These are phyloP conservation scores for Cyanistes caeruleus DNA, from an alignment of 2,113 vertebrate genomes.

Conservation along the genomic window DNA sequence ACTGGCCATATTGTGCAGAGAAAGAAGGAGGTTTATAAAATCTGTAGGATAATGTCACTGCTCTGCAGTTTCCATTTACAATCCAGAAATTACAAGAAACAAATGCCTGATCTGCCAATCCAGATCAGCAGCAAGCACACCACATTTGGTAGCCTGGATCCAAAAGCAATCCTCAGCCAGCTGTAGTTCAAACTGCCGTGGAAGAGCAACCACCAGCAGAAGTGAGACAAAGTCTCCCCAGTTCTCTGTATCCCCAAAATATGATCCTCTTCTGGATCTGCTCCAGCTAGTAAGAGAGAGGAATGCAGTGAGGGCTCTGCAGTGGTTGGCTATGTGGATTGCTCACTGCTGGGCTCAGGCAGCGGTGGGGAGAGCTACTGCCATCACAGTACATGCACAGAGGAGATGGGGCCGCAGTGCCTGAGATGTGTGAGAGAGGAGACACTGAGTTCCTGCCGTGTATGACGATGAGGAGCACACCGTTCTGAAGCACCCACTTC, in stretches of 20 bases:
- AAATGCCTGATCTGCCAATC: not conserved
- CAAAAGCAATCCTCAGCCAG: not conserved
- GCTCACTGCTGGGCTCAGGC: rapidly evolving
- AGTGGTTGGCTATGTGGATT: not conserved
- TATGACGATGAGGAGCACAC: not conserved
- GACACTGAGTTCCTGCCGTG: rapidly evolving
- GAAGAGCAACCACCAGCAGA: rapidly evolving
- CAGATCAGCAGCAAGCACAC: not conserved
- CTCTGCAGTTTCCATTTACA: not conserved
- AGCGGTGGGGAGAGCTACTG: not conserved
- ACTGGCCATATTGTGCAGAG: not conserved
- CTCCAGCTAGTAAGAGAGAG: not conserved
- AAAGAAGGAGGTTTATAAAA: not conserved
- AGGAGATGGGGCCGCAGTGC: not conserved
- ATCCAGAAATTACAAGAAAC: not conserved
- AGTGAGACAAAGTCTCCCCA: not conserved
- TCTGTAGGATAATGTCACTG: not conserved
- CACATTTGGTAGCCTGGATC: not conserved
- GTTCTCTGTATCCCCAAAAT: not conserved
- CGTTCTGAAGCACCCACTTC: not conserved
- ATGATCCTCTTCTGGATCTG: not conserved
- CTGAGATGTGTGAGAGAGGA: not conserved
- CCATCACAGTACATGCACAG: rapidly evolving
- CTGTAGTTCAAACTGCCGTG: rapidly evolving
- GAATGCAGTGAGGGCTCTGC: rapidly evolving